Evolutionary conservation across 2,797 vertebrate genomes (phyloP), one percentile per base, ranked within the genome.

Genomic region (Typhlichthys eigenmanni): DNA sequence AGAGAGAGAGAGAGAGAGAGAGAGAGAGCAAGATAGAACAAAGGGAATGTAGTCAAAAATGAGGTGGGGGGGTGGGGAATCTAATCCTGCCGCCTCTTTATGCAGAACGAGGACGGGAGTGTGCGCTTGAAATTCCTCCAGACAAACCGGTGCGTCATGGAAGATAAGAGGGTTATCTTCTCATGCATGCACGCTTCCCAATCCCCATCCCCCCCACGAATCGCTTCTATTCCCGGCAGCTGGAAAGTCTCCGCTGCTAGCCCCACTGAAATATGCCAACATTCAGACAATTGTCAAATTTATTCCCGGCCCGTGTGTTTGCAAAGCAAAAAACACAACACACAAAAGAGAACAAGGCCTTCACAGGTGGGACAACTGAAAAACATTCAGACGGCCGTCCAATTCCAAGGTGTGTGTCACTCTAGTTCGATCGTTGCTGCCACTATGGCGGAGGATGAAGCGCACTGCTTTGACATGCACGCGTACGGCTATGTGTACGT

Each of bases 161-260:
- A 60, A 61, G 68, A 83, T 84, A 84, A 88, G 74, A 87, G 71
- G 62, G 74, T 81, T 75, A 79, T 75, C 67, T 76, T 76, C 83
- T 82, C 69, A 45, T 62, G 58, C 0, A 4, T 13, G 55, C 2
- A 0, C 2, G 0, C 12, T 1, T 34, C 68, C 1, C 1, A 64
- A 68, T 70, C 19, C 71, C 16, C 16, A 17, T 17, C 16, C 68
- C 72, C 54, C 24, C 68, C 72, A 51, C 24, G 61, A 74, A 75
- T 76, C 3, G 24, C 24, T 64, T 62, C 58, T 38, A 50, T 74
- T 14, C 48, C 43, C 53, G 13, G 56, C 57, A 17, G 49, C 60
- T 62, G 66, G 72, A 60, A 72, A 38, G 17, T 71, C 67, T 63
- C 3, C 43, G 69, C 46, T 29, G 24, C 13, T 8, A 38, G 10